phyloP scores from a whole-genome alignment of 2,113 vertebrate genomes.

The Coryphaenoides rupestris region DNA sequence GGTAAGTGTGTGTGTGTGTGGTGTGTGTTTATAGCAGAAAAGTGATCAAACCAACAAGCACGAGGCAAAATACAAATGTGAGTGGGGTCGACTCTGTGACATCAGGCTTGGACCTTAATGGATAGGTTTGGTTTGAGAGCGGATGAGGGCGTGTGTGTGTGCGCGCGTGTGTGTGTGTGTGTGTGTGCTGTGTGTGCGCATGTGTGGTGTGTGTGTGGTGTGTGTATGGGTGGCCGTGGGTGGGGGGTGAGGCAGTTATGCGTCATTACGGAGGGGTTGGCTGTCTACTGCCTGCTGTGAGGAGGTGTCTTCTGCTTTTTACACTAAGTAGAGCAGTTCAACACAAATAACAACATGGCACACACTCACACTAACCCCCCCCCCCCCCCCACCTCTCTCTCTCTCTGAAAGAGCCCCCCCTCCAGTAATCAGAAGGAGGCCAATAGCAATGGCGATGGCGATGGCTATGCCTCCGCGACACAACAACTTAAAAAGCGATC shows the following conservation, averaged over 20 bases:
- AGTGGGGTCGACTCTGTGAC: conserved; percentile 86
- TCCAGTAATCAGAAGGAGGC: conserved; percentile 44
- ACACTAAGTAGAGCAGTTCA: conserved; percentile 66
- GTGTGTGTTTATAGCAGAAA: conserved; percentile 53
- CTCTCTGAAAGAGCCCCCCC: conserved; percentile 44
- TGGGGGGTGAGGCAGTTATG: conserved; percentile 74
- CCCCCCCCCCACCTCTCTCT: too few species aligned
- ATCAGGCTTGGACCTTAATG: conserved; percentile 86
- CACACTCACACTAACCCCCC: too few species aligned
- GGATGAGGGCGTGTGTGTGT: conserved; percentile 80
- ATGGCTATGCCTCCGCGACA: conserved; percentile 62
- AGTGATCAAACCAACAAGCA: conserved; percentile 54
- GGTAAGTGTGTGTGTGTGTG: background rate
- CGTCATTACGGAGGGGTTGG: conserved; percentile 74
- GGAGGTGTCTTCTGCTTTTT: conserved; percentile 69
- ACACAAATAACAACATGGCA: conserved; percentile 70
- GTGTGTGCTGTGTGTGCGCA: conserved; percentile 78
- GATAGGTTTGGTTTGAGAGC: conserved; percentile 77
- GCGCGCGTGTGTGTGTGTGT: conserved; percentile 75
- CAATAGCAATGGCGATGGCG: conserved; percentile 49
- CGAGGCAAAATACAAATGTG: conserved; percentile 60
- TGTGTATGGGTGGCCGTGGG: conserved; percentile 78
- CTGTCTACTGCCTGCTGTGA: conserved; percentile 72
- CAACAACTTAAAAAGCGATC: conserved; percentile 65
- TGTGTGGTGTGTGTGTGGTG: conserved; percentile 71